These are phyloP conservation scores for Lindbergichthys nudifrons DNA, from an alignment of 2,797 vertebrate species.

Conservation along the genomic window DNA sequence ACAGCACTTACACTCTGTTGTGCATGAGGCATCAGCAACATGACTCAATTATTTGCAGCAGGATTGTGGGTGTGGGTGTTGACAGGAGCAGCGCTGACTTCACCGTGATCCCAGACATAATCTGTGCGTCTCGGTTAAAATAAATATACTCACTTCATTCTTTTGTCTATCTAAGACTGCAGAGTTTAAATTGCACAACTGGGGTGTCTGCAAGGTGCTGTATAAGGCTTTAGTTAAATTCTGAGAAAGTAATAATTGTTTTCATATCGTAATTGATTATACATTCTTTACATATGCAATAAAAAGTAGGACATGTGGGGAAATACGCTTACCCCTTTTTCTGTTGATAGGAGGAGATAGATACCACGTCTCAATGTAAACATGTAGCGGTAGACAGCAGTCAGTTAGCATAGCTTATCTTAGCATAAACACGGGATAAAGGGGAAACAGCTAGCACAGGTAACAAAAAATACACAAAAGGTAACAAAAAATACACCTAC, in stretches of 20 bases:
- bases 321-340: not conserved
- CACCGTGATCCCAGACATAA: slow-evolving; percentile 27
- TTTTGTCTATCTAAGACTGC: slow-evolving; percentile 33
- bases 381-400: not conserved
- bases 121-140: slow-evolving; percentile 27
- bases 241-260: slow-evolving; percentile 7
- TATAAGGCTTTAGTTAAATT: slow-evolving; percentile 20
- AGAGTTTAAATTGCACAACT: slow-evolving; percentile 12
- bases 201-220: slow-evolving; percentile 7
- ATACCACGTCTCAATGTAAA: not conserved
- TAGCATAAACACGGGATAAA: not conserved
- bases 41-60: slow-evolving; percentile 62
- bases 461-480: not conserved
- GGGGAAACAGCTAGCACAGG: not conserved
- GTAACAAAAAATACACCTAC: not conserved
- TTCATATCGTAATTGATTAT: not conserved
- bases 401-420: not conserved
- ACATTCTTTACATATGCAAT: not conserved
- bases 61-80: slow-evolving; percentile 41
- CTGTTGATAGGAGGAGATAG: not conserved
- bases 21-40: slow-evolving; percentile 52
- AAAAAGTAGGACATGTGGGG: not conserved
- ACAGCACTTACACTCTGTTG: slow-evolving; percentile 55
- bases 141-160: slow-evolving; percentile 39
- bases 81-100: slow-evolving; percentile 44